phyloP scores from a whole-genome alignment of 2,888 invertebrate genomes.

The Nysson spinosus region DNA sequence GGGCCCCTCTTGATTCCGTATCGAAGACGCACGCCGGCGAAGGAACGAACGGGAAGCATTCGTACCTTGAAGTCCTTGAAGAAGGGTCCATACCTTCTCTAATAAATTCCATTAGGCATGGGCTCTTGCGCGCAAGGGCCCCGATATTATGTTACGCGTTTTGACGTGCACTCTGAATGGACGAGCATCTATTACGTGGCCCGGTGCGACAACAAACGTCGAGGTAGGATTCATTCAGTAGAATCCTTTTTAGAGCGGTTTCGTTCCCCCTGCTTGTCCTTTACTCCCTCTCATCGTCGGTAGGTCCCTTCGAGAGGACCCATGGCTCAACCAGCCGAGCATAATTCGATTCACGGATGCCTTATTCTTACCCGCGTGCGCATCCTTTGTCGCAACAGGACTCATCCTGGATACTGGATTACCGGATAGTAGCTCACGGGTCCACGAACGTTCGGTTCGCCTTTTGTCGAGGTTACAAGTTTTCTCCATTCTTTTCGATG shows the following conservation, averaged over 20 bases:
- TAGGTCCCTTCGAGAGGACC: conserved; percentile 14
- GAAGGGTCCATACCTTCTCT: conserved; percentile 57
- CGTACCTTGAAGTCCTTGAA: conserved; percentile 22
- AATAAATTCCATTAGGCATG: conserved; percentile 77
- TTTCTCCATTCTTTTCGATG: conserved; percentile 25
- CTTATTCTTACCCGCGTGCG: conserved; percentile 45
- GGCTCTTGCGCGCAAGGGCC: conserved; percentile 69
- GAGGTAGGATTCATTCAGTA: conserved; percentile 48
- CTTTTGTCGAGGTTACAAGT: conserved; percentile 51
- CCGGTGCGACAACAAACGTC: conserved; percentile 69
- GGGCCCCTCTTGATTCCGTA: conserved; percentile 48
- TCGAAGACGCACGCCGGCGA: conserved; percentile 20
- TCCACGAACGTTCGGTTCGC: conserved; percentile 13
- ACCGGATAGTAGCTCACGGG: conserved; percentile 37
- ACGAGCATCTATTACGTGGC: conserved; percentile 71
- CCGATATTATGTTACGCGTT: conserved; percentile 75
- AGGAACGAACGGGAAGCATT: background rate
- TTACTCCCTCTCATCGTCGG: conserved; percentile 20
- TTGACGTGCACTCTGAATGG: conserved; percentile 66
- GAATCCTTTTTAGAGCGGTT: conserved; percentile 30
- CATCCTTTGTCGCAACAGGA: conserved; percentile 47
- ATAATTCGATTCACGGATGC: conserved; percentile 69
- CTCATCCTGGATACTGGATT: conserved; percentile 48
- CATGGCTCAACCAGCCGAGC: conserved; percentile 62
- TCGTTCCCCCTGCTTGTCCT: conserved; percentile 2